These are phyloP conservation scores for Delphinapterus leucas DNA, from an alignment of 2,113 vertebrate species.

Conservation along the genomic window DNA sequence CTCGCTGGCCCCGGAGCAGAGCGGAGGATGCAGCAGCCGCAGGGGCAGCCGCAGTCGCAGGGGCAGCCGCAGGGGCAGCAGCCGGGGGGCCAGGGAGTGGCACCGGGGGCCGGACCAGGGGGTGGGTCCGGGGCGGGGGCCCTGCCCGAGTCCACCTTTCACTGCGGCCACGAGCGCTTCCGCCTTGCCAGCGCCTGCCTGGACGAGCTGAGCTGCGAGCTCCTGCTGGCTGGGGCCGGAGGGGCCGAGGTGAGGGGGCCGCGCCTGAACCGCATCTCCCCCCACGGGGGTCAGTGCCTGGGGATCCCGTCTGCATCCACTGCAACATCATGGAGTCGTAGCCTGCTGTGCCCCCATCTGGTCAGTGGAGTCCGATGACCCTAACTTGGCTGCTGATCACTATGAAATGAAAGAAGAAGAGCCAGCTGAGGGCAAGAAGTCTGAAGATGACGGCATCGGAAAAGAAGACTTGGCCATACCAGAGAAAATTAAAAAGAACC, in stretches of 20 bases:
- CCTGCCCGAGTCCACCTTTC: slow-evolving; percentile 96
- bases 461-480: slow-evolving; percentile 87
- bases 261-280: slow-evolving; percentile 76
- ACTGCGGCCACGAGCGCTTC: slow-evolving; percentile 96
- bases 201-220: slow-evolving; percentile 95
- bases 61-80: slow-evolving; percentile 83
- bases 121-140: slow-evolving; percentile 81
- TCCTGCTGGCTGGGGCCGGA: slow-evolving; percentile 86
- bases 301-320: slow-evolving; percentile 92
- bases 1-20: slow-evolving; percentile 80
- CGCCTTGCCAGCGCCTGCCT: slow-evolving; percentile 95
- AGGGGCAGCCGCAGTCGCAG: slow-evolving; percentile 73
- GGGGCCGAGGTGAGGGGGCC: slow-evolving; percentile 79
- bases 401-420: slow-evolving; percentile 90
- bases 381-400: slow-evolving; percentile 92
- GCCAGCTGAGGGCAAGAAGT: slow-evolving; percentile 84
- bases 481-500: slow-evolving; percentile 89
- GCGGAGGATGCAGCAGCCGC: slow-evolving; percentile 83
- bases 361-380: slow-evolving; percentile 98
- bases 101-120: slow-evolving; percentile 70
- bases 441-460: slow-evolving; percentile 86
- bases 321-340: slow-evolving; percentile 98
- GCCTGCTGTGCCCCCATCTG: slow-evolving; percentile 94
- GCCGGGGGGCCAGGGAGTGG: slow-evolving; percentile 74
- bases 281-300: slow-evolving; percentile 87